Evolutionary conservation across 2,888 invertebrate genomes (phyloP), one percentile per base, ranked within the genome.

Genomic region (Ophion slaviceki): DNA sequence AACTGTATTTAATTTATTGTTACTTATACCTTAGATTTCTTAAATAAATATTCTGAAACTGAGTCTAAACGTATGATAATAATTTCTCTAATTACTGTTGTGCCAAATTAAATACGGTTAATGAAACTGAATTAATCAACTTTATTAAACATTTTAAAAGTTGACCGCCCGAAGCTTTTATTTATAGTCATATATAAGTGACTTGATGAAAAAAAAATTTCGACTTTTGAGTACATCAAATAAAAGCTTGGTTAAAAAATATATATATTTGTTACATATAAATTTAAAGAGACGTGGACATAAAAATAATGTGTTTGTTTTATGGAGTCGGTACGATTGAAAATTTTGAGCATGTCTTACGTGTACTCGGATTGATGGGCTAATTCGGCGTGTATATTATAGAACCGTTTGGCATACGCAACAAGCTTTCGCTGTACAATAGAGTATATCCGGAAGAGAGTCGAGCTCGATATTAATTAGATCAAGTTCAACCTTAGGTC

Each of bases 381-480:
- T 57, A 17, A 68, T 47, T 75, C 40, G 57, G 53, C 70, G 36
- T 62, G 68, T 61, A 28, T 68, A 72, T 67, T 74, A 77, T 68
- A 59, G 67, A 61, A 67, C 72, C 68, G 80, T 53, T 17, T 57
- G 72, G 77, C 74, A 84, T 84, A 84, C 53, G 53, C 40, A 77
- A 84, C 80, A 62, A 84, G 77, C 84, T 81, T 80, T 81, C 80
- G 67, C 80, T 77, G 17, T 14, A 20, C 20, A 24, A 24, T 47
- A 32, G 20, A 28, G 66, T 14, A 59, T 47, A 36, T 77, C 57
- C 72, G 67, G 71, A 71, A 75, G 62, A 84, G 36, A 82, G 32
- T 32, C 67, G 70, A 78, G 59, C 72, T 45, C 57, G 36, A 75
- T 79, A 79, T 67, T 77, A 71, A 59, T 82, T 66, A 24, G 66